phyloP scores from a whole-genome alignment of 2,888 invertebrate species.

The Syrista parreyssii region DNA sequence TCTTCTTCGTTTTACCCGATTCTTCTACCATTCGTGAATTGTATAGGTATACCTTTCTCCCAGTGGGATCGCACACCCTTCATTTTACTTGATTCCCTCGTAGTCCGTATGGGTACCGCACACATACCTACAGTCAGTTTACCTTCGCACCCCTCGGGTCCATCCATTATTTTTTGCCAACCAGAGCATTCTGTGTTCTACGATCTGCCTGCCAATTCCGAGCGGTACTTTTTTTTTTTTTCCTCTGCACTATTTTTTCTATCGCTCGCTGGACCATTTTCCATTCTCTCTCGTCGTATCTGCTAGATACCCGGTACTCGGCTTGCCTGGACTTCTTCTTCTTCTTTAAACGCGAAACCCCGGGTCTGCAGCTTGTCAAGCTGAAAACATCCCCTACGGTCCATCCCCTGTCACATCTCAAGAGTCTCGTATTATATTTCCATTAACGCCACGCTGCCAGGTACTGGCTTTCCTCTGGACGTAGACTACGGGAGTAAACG shows the following conservation, averaged over 20 bases:
- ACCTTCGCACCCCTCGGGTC: not conserved
- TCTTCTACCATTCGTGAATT: not conserved
- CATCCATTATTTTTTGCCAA: constrained; percentile 4
- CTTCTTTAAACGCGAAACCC: not conserved
- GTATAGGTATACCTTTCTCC: not conserved
- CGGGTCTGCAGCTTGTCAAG: constrained; percentile 12
- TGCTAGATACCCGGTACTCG: not conserved
- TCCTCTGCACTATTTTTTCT: not conserved
- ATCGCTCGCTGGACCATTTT: not conserved
- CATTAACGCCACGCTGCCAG: constrained; percentile 23
- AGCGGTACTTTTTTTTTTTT: not conserved
- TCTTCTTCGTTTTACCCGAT: not conserved
- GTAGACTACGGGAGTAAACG: constrained; percentile 12
- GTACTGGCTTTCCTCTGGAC: not conserved
- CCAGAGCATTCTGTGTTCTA: not conserved
- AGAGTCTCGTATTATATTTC: constrained; percentile 31
- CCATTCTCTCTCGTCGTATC: not conserved
- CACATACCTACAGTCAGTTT: not conserved
- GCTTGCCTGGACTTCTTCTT: not conserved
- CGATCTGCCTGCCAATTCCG: not conserved
- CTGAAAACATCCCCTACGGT: constrained; percentile 5
- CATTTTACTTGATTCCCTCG: not conserved
- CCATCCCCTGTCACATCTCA: constrained; percentile 1
- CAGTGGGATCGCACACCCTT: not conserved
- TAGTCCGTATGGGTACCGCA: too few relatives aligned